A percentile compares a stretch with the other conserved stretches of the same genome.
phyloP scores from a whole-genome alignment of 2,113 vertebrate genomes.

The Pelodiscus sinensis region DNA sequence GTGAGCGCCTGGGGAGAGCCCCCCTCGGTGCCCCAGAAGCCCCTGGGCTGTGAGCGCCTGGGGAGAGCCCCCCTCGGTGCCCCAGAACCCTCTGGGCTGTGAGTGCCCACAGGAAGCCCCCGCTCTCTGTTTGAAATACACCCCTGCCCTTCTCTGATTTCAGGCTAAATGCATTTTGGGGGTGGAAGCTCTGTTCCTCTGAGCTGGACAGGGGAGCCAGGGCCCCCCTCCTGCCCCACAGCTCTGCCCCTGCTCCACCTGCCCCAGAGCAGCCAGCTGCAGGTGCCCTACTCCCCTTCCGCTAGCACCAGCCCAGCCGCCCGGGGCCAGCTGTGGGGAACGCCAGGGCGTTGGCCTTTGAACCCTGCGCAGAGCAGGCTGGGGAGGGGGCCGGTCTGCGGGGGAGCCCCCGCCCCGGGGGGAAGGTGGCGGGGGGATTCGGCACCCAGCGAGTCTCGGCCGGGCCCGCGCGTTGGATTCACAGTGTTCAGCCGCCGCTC shows the following conservation, averaged over 20 bases:
- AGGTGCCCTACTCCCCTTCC: background rate
- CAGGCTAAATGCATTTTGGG: background rate
- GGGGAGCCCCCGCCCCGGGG: too few relatives aligned
- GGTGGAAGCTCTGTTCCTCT: background rate
- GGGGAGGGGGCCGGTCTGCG: too few relatives aligned
- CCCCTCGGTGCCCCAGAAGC: too few relatives aligned
- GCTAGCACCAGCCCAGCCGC: background rate
- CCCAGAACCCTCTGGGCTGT: too few relatives aligned
- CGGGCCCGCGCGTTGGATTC: background rate
- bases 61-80: background rate
- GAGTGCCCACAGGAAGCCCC: background rate
- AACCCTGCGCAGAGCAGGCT: background rate
- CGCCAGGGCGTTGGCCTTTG: background rate
- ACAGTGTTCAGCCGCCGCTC: background rate
- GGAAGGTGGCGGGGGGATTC: background rate
- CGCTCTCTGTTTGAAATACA: background rate
- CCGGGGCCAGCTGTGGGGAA: background rate
- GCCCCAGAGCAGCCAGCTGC: too few relatives aligned
- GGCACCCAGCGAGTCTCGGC: rapidly evolving
- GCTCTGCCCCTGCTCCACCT: background rate
- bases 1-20: background rate
- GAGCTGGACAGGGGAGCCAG: background rate
- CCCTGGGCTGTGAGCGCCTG: background rate
- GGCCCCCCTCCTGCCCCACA: background rate
- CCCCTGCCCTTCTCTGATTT: background rate